These are phyloP conservation scores for Malthinus seriepunctatus DNA, from an alignment of 2,888 invertebrate genomes.

Conservation along the genomic window DNA sequence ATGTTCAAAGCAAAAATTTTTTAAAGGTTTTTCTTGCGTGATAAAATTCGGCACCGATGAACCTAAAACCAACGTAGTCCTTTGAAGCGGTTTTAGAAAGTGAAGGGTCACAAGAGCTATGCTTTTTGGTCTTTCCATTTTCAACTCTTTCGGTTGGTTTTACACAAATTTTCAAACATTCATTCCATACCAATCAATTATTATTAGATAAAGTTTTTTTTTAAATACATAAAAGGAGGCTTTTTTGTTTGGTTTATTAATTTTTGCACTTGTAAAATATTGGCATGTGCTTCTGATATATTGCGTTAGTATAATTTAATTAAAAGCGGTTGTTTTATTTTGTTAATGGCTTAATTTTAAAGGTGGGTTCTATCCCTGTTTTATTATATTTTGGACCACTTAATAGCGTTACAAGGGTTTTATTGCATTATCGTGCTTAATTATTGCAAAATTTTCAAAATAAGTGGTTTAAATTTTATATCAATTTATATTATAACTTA, in stretches of 20 bases:
- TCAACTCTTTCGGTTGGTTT: too few species aligned
- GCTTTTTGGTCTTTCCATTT: slow-evolving; percentile 16
- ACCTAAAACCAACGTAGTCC: slow-evolving; percentile 4
- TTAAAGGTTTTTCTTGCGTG: slow-evolving; percentile 1
- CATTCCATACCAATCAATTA: too few species aligned
- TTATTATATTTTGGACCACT: slow-evolving; percentile 10
- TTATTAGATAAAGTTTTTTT: background rate
- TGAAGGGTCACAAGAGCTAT: slow-evolving; percentile 19
- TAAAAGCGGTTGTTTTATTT: slow-evolving; percentile 8
- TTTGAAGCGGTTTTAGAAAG: slow-evolving; percentile 24
- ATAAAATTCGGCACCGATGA: slow-evolving; percentile 8
- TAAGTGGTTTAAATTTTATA: too few species aligned
- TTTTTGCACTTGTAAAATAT: too few species aligned
- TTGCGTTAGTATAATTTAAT: slow-evolving; percentile 4
- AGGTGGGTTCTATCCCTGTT: slow-evolving; percentile 9
- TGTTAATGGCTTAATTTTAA: slow-evolving; percentile 12
- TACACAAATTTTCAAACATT: too few species aligned
- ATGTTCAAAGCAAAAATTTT: background rate
- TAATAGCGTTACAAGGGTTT: slow-evolving; percentile 18
- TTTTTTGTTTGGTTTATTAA: background rate
- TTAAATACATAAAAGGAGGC: background rate
- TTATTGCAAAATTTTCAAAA: background rate
- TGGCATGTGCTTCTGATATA: background rate
- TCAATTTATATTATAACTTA: too few species aligned
- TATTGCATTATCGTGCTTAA: slow-evolving; percentile 17